Evolutionary conservation across 1,140 invertebrate species (phyloP).

Genomic region (Ooceraea biroi): DNA sequence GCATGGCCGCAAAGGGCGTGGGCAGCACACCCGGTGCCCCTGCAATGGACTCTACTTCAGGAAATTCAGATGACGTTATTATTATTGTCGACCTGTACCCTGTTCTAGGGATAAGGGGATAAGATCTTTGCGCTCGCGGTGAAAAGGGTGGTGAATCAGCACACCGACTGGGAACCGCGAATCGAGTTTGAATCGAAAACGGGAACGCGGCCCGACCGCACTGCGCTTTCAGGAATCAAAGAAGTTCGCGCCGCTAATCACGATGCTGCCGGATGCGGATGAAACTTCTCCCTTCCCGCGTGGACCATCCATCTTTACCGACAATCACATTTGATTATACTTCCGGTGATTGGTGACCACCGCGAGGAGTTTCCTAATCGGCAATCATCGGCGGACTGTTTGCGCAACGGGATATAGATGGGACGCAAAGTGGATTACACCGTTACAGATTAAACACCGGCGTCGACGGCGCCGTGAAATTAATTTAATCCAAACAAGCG

Average conservation of each 20-base stretch:
- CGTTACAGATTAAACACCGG: conserved; percentile 58
- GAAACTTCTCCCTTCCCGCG: background rate
- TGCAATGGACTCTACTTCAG: conserved; percentile 86
- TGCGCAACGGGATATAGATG: conserved; percentile 36
- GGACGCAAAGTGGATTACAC: conserved; percentile 52
- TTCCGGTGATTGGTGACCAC: background rate
- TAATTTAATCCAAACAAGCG: conserved; percentile 61
- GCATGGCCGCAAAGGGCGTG: conserved; percentile 93
- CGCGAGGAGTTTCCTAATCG: conserved; percentile 3
- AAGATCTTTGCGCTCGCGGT: too few relatives aligned
- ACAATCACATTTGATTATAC: background rate
- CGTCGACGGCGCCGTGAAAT: conserved; percentile 55
- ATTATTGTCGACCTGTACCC: conserved; percentile 32
- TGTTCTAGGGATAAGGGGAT: background rate
- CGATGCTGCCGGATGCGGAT: too few relatives aligned
- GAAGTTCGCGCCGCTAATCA: background rate
- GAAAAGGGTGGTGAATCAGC: background rate
- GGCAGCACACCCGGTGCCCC: conserved; percentile 93
- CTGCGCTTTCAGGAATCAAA: too few relatives aligned
- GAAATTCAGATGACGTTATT: conserved; percentile 79
- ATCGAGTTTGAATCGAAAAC: background rate
- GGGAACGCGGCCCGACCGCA: too few relatives aligned
- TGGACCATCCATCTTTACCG: too few relatives aligned
- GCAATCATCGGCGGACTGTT: conserved; percentile 41
- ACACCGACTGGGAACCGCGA: background rate